Evolutionary conservation across 1,140 invertebrate genomes (phyloP).

Genomic region (Bombus ignitus): DNA sequence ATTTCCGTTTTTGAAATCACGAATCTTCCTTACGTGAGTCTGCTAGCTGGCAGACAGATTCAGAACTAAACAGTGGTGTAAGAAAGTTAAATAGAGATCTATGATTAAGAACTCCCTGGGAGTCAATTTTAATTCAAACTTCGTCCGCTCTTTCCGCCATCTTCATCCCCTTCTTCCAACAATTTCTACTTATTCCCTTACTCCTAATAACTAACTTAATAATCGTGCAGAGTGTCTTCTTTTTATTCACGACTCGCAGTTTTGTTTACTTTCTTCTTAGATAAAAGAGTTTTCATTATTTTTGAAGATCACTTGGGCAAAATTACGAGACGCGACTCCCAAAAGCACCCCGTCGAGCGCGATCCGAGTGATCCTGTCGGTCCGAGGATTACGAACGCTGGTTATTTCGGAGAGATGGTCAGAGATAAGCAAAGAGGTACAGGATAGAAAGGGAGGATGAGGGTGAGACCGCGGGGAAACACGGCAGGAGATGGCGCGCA

Average conservation of each 20-base stretch:
- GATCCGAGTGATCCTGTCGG: slow-evolving; percentile 52
- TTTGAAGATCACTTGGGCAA: background rate
- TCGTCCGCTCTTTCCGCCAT: background rate
- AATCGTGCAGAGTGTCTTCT: background rate
- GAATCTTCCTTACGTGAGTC: background rate
- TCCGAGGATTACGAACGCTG: slow-evolving; percentile 54
- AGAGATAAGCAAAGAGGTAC: background rate
- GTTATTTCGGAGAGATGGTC: slow-evolving; percentile 30
- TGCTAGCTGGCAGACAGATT: background rate
- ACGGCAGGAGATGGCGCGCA: slow-evolving; percentile 52
- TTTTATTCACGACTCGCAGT: background rate
- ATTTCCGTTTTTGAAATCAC: background rate
- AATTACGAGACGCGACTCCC: slow-evolving; percentile 17
- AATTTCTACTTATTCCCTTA: background rate
- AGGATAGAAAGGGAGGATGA: slow-evolving; percentile 22
- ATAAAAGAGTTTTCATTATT: slow-evolving; percentile 7
- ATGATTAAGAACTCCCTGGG: background rate
- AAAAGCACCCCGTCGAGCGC: slow-evolving; percentile 7
- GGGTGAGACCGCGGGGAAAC: background rate
- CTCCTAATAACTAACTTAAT: slow-evolving; percentile 1
- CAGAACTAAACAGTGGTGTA: background rate
- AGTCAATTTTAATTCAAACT: slow-evolving; percentile 23
- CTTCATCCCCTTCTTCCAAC: background rate
- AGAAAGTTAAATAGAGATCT: background rate
- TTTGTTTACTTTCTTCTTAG: background rate